phyloP scores from a whole-genome alignment of 2,797 vertebrate species.

The Luscinia luscinia region DNA sequence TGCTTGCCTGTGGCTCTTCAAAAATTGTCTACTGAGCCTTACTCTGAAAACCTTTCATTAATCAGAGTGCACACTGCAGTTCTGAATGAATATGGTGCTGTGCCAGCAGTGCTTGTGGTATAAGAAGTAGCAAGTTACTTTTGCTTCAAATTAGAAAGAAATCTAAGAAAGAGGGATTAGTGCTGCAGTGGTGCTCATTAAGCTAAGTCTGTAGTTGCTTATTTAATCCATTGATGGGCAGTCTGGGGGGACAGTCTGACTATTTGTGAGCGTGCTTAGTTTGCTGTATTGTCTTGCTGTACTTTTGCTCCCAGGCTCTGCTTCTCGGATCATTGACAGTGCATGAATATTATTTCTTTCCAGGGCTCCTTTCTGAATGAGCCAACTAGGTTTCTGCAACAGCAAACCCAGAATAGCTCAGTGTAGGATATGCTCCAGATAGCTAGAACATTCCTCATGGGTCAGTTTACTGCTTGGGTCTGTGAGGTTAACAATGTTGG shows the following conservation, averaged over 20 bases:
- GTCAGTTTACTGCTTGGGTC: neutral
- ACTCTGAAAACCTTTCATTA: neutral
- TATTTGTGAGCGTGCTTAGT: neutral
- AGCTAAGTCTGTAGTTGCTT: neutral
- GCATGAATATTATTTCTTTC: neutral
- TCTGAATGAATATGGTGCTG: neutral
- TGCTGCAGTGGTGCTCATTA: neutral
- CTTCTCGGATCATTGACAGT: neutral
- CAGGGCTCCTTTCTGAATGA: neutral
- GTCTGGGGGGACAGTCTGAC: neutral
- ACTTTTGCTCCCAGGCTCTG: neutral
- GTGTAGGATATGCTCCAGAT: neutral
- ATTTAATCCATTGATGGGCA: neutral
- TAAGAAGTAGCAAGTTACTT: neutral
- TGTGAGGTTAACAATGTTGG: neutral
- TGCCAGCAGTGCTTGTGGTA: neutral
- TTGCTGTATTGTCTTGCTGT: neutral
- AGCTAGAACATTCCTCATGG: neutral
- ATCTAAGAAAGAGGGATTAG: neutral
- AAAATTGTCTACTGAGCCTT: neutral
- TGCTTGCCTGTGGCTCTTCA: neutral
- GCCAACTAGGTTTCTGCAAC: neutral
- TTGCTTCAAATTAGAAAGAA: neutral
- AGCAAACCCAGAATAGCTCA: neutral
- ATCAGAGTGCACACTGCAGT: neutral